A percentile compares a stretch with the other conserved stretches of the same genome.
These are phyloP conservation scores for Cyanoramphus novaezelandiae DNA, from an alignment of 2,113 vertebrate species.

Conservation along the genomic window DNA sequence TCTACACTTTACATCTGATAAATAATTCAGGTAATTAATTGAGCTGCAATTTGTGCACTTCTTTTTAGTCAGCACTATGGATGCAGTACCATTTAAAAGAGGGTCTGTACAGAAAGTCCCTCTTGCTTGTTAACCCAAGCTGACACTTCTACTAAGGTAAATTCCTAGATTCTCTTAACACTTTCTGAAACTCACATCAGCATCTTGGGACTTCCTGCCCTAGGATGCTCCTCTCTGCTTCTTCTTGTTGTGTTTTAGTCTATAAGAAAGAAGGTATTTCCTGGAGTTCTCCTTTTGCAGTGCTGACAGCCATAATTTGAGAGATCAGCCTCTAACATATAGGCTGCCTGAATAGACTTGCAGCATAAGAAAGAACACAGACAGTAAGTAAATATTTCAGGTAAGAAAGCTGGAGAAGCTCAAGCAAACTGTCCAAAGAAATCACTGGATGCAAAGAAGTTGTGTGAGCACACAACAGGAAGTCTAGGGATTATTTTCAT, in stretches of 20 bases:
- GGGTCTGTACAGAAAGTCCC: neutral
- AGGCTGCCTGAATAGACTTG: neutral
- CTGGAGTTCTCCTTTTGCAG: neutral
- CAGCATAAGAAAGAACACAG: neutral
- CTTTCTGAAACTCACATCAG: neutral
- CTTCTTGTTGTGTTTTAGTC: neutral
- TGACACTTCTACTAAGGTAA: neutral
- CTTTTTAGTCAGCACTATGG: slow-evolving; percentile 49
- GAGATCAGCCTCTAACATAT: neutral
- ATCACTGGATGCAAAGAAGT: neutral
- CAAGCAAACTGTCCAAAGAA: neutral
- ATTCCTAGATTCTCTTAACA: neutral
- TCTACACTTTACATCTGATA: slow-evolving; percentile 66
- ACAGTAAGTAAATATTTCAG: neutral
- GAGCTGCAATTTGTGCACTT: slow-evolving; percentile 49
- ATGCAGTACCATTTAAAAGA: neutral
- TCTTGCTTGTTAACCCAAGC: slow-evolving; percentile 6
- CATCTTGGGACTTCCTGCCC: neutral
- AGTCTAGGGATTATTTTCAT: neutral
- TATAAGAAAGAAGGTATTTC: neutral
- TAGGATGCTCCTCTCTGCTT: neutral
- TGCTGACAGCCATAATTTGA: neutral
- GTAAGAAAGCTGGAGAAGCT: neutral
- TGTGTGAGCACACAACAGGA: neutral
- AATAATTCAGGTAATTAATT: slow-evolving; percentile 73